A percentile compares a stretch with the other conserved stretches of the same genome.
Conservation (phyloP, 2,113 vertebrate species). For the Prochilodus magdalenae region DNA sequence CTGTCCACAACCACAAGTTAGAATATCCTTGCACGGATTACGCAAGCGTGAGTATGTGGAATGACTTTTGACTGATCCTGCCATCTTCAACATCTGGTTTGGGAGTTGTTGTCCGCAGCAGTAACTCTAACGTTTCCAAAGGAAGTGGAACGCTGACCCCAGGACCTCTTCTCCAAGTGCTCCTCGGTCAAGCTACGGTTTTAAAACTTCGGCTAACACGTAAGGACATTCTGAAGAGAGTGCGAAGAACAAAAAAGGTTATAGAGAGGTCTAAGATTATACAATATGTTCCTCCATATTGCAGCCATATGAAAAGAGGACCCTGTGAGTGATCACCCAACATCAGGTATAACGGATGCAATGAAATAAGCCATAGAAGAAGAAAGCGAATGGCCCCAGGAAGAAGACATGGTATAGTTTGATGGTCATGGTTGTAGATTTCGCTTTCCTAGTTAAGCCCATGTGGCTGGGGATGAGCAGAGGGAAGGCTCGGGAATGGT, state of each 20-base stretch:
- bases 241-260: conserved; percentile 17
- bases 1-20: conserved; percentile 4
- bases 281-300: conserved; percentile 1
- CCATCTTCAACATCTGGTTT: conserved; percentile 69
- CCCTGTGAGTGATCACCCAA: background rate
- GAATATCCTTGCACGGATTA: conserved; percentile 30
- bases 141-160: conserved; percentile 48
- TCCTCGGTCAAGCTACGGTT: conserved; percentile 40
- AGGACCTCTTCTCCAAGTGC: conserved; percentile 38
- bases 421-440: conserved; percentile 22
- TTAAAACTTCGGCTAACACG: conserved; percentile 24
- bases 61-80: conserved; percentile 52
- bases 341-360: background rate
- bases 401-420: background rate
- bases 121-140: conserved; percentile 61
- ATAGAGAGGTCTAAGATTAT: conserved; percentile 4
- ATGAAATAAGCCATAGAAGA: background rate
- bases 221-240: background rate
- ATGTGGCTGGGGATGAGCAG: conserved; percentile 31
- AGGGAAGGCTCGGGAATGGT: conserved; percentile 15
- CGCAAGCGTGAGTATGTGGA: conserved; percentile 37
- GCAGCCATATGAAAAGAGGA: conserved; percentile 12
- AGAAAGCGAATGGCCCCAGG: background rate
- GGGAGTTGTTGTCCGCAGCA: conserved; percentile 58
- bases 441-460: conserved; percentile 19